Base-by-base conservation (phyloP, 2,888 invertebrate species). In the Girardia tigrina region DNA sequence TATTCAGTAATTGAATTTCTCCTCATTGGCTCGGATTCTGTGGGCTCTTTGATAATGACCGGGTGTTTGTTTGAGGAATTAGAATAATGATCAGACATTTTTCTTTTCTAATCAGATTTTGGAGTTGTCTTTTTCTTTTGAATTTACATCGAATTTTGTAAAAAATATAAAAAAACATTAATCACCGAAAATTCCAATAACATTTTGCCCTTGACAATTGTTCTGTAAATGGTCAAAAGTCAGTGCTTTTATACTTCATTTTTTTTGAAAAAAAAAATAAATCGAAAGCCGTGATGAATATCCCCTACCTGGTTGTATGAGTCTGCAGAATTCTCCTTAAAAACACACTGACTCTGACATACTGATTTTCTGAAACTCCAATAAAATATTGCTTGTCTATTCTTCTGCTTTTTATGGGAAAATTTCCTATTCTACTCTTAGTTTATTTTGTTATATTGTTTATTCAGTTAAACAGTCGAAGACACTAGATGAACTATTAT, bases 321-420 rank as follows among this genome's bases (percentile, higher is more conserved):
- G 56, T 56, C 56, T 20, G n/a, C 2, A 56, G 56, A 56, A 56
- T 56, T 56, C 56, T 56, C 20, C n/a, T 56, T 4, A 56, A n/a
- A n/a, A 23, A 56, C 56, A 56, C 56, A 56, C 56, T 16, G 56
- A 56, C 56, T 56, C 56, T 56, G 4, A 56, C 56, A 56, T 56
- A 56, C 56, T 56, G 56, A 56, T 56, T 56, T 56, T 56, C 56
- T 56, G 36, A 56, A 56, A 56, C 56, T 56, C 56, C 56, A 56
- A 56, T 56, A 56, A 56, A 56, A 56, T 56, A 56, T 56, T 56
- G 56, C 56, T 56, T 56, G 56, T 56, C 56, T 56, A 56, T 56
- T 56, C 56, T 56, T 56, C 56, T 56, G 23, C 56, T 56, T 56
- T n/a, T n/a, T 56, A 56, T 56, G 56, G 56, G 56, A 56, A 56